Percentiles rank a stretch among this genome's conserved stretches.
Evolutionary conservation across 1,140 invertebrate species (phyloP).

Genomic region (Drosophila neocordata): DNA sequence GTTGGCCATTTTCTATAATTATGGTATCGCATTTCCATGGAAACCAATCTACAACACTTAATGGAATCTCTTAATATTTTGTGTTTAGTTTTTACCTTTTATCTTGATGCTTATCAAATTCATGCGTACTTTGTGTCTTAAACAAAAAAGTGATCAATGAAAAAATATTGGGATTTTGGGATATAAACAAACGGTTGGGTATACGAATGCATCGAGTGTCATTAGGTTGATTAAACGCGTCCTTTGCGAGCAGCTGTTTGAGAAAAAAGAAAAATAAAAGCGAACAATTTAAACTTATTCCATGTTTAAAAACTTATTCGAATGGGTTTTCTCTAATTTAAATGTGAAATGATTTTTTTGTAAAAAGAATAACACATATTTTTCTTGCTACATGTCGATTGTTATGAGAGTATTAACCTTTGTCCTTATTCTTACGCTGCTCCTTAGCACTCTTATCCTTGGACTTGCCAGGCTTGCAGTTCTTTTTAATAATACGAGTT

Average conservation of each 20-base stretch:
- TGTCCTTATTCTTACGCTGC: slow-evolving; percentile 82
- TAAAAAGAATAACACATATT: not conserved
- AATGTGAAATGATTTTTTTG: not conserved
- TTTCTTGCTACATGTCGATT: not conserved
- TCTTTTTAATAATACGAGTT: slow-evolving; percentile 88
- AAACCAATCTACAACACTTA: slow-evolving; percentile 75
- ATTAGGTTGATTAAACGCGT: slow-evolving; percentile 72
- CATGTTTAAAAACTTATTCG: no score
- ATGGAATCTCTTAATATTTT: slow-evolving; percentile 51
- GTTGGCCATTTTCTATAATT: slow-evolving; percentile 38
- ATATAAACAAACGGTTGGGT: slow-evolving; percentile 52
- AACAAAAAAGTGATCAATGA: slow-evolving; percentile 38
- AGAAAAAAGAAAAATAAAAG: slow-evolving; percentile 20
- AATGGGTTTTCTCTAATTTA: no score
- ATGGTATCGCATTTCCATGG: slow-evolving; percentile 53
- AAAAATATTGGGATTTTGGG: slow-evolving; percentile 37
- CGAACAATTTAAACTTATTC: not conserved
- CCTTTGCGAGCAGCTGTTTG: slow-evolving; percentile 75
- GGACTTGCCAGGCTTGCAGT: slow-evolving; percentile 86
- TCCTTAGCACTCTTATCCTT: slow-evolving; percentile 82
- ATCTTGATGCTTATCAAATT: slow-evolving; percentile 39
- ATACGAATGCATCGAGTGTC: slow-evolving; percentile 46
- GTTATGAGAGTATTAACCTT: slow-evolving; percentile 53
- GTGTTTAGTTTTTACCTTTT: slow-evolving; percentile 52
- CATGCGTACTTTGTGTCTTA: slow-evolving; percentile 42